Evolutionary conservation across 2,888 invertebrate species (phyloP), one percentile per base, ranked within the genome.

Genomic region (Operophtera brumata): DNA sequence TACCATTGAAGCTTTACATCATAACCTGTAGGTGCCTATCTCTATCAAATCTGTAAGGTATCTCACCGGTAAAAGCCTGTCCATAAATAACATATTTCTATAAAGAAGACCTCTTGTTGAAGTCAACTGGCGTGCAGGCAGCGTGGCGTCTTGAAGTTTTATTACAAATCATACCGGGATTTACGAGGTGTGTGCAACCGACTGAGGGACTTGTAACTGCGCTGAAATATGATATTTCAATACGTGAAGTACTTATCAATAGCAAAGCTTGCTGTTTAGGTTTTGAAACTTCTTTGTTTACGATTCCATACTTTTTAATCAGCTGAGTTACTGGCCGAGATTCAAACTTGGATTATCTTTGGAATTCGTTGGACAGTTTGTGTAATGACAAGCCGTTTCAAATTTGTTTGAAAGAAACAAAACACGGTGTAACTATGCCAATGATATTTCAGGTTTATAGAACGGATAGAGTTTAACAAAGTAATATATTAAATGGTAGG

Each of bases 81-180:
- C 47, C 41, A 59, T 59, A 59, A 62, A 62, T 65, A 65, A 61
- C 34, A 13, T 45, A 61, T 61, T 57, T 62, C 61, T 61, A 49
- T 62, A 61, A 65, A 65, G 62, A 64, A 62, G 62, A 62, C 42
- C 56, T 62, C 62, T 57, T 46, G 59, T 59, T 55, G 62, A 57
- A 56, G 62, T 52, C 48, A 34, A 45, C 61, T 54, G 62, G 66
- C 61, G 57, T 62, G 70, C 65, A 57, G 44, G 43, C 41, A 48
- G 65, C 58, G 57, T 55, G 63, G 60, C 61, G 59, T 62, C 66
- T 68, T 41, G 63, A 68, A 72, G 68, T 69, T 71, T 78, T 75
- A 75, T 76, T 77, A 75, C 75, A 77, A 80, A 76, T 78, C 74
- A 74, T 75, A 74, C 57, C 9, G 58, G 68, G 71, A 80, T 81